Base-by-base conservation (phyloP, 2,888 invertebrate genomes). In the Zonitis immaculata region DNA sequence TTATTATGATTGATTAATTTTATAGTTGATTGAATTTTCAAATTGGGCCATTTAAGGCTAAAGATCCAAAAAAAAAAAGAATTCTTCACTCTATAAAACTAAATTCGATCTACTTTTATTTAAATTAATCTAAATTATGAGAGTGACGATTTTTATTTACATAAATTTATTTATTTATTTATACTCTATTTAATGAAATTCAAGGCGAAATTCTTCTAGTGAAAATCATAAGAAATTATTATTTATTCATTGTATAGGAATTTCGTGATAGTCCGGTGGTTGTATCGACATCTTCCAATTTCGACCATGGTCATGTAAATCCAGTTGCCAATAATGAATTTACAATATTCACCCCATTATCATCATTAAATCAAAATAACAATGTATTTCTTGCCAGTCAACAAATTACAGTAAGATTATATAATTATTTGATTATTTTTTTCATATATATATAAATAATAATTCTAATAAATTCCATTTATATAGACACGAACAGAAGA, bases 381-480 rank as follows among this genome's bases (percentile, higher is more conserved):
- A 74, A 77, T 57, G 72, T 78, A 28, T 76, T 78, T 64, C 73
- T 76, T 54, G 73, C 76, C 54, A 71, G 70, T 51, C 69, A 72
- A 55, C 68, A 69, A 60, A 66, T 69, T 56, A 67, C 69, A 49
- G 72, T 73, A 66, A 69, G 71, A 67, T 64, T 47, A 18, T 11
- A 20, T 39, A 3, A 9, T 44, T 7, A 28, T 48, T 42, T 45
- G 16, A 28, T 12, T 43, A 35, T 12, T 50, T 47, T 14, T 20
- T 28, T 20, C 20, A 49, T n/a, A 18, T 35, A 26, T 20, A 47
- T 25, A 45, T n/a, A n/a, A 16, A 52, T 49, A 14, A 9, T 43
- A 14, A 27, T 42, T 44, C n/a, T n/a, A n/a, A n/a, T n/a, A n/a
- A n/a, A n/a, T n/a, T n/a, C n/a, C n/a, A n/a, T n/a, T 30, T 53